Percentiles rank a stretch among this genome's conserved stretches.
phyloP scores from a whole-genome alignment of 2,888 invertebrate genomes.

The Pyrrhosoma nymphula region DNA sequence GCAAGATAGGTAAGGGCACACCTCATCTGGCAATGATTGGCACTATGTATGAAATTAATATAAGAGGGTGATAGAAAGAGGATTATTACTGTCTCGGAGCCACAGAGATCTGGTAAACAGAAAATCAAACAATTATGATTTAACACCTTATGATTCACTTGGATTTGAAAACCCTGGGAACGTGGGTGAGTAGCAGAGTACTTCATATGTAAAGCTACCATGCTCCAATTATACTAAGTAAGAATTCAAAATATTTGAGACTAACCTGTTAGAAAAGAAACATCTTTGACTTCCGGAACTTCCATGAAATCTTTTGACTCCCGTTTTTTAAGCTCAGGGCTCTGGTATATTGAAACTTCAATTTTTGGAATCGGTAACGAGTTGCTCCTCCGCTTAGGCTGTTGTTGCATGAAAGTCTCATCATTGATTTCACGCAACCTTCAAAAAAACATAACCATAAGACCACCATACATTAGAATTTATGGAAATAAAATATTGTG shows the following conservation, averaged over 20 bases:
- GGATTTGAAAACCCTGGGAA: not conserved
- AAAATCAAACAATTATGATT: too few relatives aligned
- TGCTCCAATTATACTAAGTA: not conserved
- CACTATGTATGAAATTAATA: too few relatives aligned
- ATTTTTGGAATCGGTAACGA: slow-evolving; percentile 96
- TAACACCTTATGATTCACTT: not conserved
- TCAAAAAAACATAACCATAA: slow-evolving; percentile 71
- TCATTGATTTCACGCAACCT: slow-evolving; percentile 94
- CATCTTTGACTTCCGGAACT: slow-evolving; percentile 86
- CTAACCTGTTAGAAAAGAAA: slow-evolving; percentile 83
- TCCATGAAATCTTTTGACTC: slow-evolving; percentile 87
- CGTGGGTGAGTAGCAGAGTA: not conserved
- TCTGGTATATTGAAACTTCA: slow-evolving; percentile 91
- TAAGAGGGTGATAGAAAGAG: too few relatives aligned
- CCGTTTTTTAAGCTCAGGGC: slow-evolving; percentile 84
- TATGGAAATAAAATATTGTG: too few relatives aligned
- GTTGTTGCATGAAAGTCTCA: slow-evolving; percentile 87
- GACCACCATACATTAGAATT: too few relatives aligned
- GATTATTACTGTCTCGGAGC: too few relatives aligned
- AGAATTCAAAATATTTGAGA: slow-evolving; percentile 74
- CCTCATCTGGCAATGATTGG: too few relatives aligned
- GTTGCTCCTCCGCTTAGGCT: slow-evolving; percentile 92
- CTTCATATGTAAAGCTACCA: not conserved
- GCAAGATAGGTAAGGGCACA: too few relatives aligned
- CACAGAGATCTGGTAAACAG: too few relatives aligned